phyloP scores from a whole-genome alignment of 2,113 vertebrate species.

The Mesoclemmys tuberculata region DNA sequence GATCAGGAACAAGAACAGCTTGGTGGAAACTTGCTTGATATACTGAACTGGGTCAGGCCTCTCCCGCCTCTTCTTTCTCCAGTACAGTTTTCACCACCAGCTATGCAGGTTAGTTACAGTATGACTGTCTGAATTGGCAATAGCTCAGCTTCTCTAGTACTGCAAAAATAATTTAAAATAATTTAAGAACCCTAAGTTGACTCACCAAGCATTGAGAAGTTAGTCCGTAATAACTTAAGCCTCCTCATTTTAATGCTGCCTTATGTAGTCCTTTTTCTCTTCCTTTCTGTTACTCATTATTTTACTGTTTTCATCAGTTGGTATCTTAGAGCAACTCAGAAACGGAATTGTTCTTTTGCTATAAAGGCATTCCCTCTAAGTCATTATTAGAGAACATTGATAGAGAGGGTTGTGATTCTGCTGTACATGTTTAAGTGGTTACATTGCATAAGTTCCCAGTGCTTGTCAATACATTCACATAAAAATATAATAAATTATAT shows the following conservation, averaged over 20 bases:
- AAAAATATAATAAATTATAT: neutral
- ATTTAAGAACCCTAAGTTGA: neutral
- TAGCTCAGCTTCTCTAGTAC: neutral
- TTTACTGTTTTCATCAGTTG: neutral
- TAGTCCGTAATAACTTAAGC: neutral
- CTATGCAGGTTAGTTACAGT: constrained; percentile 68
- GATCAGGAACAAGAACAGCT: constrained; percentile 7
- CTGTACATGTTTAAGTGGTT: neutral
- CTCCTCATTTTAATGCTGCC: neutral
- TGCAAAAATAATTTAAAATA: neutral
- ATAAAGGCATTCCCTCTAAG: neutral
- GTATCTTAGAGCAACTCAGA: neutral
- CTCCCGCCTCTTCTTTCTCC: constrained; percentile 89
- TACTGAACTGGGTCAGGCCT: constrained; percentile 82
- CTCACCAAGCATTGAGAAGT: neutral
- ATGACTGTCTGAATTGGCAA: neutral
- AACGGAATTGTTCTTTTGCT: neutral
- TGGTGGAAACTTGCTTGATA: constrained; percentile 70
- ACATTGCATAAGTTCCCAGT: neutral
- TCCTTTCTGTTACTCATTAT: neutral
- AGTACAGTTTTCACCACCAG: constrained; percentile 70
- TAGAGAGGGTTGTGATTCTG: neutral
- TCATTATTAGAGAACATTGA: neutral
- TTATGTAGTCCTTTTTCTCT: neutral
- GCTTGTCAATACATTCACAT: neutral